Percentiles rank a stretch among this genome's conserved stretches.
phyloP scores from a whole-genome alignment of 1,140 invertebrate genomes.

The Prorops nasuta region DNA sequence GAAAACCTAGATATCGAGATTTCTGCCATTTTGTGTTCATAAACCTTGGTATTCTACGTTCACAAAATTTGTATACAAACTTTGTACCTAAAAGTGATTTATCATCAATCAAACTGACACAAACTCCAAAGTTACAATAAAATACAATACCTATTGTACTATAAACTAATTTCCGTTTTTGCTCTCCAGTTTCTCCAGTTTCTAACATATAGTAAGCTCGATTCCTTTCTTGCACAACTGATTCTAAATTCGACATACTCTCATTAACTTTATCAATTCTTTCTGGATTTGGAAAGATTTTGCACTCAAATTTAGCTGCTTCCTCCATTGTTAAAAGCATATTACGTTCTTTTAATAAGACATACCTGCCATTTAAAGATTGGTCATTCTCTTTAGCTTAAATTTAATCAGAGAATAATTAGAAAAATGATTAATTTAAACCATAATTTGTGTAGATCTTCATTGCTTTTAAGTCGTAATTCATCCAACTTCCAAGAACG shows the following conservation, averaged over 20 bases:
- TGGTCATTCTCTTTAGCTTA: slow-evolving; percentile 8
- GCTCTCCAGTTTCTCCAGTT: slow-evolving; percentile 81
- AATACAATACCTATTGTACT: slow-evolving; percentile 61
- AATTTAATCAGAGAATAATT: slow-evolving; percentile 1
- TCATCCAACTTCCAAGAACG: slow-evolving; percentile 90
- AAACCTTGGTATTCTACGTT: slow-evolving; percentile 61
- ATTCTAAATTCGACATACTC: slow-evolving; percentile 94
- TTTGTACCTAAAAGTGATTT: slow-evolving; percentile 36
- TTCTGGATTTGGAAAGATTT: slow-evolving; percentile 92
- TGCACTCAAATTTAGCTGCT: slow-evolving; percentile 66
- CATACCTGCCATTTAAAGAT: slow-evolving; percentile 69
- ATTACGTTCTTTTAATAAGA: slow-evolving; percentile 94
- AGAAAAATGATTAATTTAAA: slow-evolving; percentile 47
- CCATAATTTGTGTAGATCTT: slow-evolving; percentile 98
- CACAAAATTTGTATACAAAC: slow-evolving; percentile 43
- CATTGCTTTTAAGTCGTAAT: slow-evolving; percentile 91
- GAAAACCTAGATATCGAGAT: slow-evolving; percentile 49
- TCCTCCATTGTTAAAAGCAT: slow-evolving; percentile 97
- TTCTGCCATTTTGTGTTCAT: slow-evolving; percentile 64
- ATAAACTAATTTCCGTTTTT: slow-evolving; percentile 61
- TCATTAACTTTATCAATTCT: slow-evolving; percentile 92
- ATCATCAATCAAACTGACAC: slow-evolving; percentile 4
- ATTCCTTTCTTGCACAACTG: slow-evolving; percentile 90
- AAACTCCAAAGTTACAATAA: slow-evolving; percentile 8
- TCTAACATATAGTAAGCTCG: slow-evolving; percentile 87